phyloP scores from a whole-genome alignment of 2,113 vertebrate genomes.

The Tursiops truncatus region DNA sequence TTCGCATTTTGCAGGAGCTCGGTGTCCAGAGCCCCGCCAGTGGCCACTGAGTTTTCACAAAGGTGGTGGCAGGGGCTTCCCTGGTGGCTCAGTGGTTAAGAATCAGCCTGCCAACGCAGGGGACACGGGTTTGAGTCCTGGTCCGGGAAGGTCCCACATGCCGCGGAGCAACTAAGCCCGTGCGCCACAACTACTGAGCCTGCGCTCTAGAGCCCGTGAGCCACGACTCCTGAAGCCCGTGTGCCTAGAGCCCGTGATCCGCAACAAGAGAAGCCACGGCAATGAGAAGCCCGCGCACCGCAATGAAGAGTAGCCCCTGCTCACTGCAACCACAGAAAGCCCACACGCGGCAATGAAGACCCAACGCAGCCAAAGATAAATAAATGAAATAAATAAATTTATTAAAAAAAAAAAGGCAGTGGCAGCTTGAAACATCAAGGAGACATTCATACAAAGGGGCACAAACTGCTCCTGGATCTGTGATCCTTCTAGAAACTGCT shows the following conservation, averaged over 20 bases:
- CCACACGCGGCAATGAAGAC: too few species aligned
- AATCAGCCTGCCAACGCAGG: too few species aligned
- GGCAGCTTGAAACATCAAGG: background rate
- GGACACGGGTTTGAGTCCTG: too few species aligned
- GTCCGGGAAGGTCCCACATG: too few species aligned
- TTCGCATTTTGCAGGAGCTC: background rate
- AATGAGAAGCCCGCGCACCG: background rate
- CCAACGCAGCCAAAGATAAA: background rate
- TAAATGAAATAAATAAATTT: background rate
- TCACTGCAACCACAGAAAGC: background rate
- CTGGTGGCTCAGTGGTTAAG: too few species aligned
- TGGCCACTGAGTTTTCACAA: background rate
- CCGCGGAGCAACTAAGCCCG: background rate
- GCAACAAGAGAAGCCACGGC: background rate
- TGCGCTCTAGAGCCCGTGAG: too few species aligned
- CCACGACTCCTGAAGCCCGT: background rate
- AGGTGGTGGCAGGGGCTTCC: background rate
- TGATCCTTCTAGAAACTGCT: background rate
- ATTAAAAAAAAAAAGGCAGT: background rate
- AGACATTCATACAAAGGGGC: background rate
- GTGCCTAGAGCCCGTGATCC: fast-evolving
- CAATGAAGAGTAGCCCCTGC: background rate
- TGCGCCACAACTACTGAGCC: background rate
- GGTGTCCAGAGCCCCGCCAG: background rate
- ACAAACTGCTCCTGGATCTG: background rate